These are phyloP conservation scores for Acanthis flammea DNA, from an alignment of 2,797 vertebrate species.

Conservation along the genomic window DNA sequence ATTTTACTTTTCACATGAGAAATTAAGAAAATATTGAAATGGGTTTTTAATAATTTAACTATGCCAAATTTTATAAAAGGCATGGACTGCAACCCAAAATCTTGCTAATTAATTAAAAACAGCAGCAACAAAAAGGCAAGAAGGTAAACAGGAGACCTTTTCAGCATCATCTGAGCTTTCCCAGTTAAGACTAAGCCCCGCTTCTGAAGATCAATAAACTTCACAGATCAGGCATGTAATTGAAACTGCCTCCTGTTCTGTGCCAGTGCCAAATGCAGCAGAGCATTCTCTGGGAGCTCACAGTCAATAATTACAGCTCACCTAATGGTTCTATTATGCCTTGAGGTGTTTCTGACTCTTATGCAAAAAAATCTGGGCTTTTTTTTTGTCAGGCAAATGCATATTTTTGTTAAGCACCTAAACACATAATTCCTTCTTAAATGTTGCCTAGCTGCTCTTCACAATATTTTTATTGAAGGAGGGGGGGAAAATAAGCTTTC, in stretches of 20 bases:
- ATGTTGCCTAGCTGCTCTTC: neutral
- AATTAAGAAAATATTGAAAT: neutral
- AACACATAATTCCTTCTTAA: neutral
- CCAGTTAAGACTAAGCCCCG: neutral
- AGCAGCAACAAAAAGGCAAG: neutral
- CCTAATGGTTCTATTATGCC: conserved; percentile 28
- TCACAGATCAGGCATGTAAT: conserved; percentile 51
- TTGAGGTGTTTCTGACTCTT: conserved; percentile 4
- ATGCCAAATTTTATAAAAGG: neutral
- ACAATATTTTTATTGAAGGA: neutral
- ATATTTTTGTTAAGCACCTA: neutral
- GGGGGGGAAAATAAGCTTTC: accelerated
- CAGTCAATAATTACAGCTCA: conserved; percentile 37
- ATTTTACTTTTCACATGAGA: neutral
- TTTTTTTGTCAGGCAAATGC: neutral
- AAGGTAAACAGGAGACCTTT: neutral
- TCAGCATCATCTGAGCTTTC: neutral
- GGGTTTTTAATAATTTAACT: neutral
- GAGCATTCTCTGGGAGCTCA: conserved; percentile 19
- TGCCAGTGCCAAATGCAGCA: conserved; percentile 34
- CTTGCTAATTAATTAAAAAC: neutral
- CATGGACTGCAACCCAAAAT: neutral
- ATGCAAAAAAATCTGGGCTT: neutral
- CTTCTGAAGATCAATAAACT: conserved; percentile 51
- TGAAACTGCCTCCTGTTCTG: conserved; percentile 37